Evolutionary conservation across 1,140 invertebrate genomes (phyloP), one percentile per base, ranked within the genome.

Genomic region (Harpegnathos saltator): DNA sequence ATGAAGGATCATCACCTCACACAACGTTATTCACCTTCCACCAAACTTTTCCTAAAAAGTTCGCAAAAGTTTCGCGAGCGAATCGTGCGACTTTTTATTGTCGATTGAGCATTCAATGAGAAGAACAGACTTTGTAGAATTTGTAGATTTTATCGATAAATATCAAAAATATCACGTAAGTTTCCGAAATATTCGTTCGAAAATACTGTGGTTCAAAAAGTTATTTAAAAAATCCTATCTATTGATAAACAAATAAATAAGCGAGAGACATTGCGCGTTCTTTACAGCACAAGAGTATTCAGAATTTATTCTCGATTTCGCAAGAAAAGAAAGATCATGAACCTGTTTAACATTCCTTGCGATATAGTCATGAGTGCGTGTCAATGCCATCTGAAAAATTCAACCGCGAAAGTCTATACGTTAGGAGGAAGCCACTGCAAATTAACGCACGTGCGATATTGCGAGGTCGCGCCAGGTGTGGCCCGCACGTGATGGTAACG

Each of bases 1-100:
- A 85, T 88, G 71, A 54, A 65, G 52, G 58, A 59, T 73, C 61
- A 65, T 88, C 77, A 62, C 38, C 48, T 71, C 59, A 69, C 48
- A 82, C 59, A 58, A 77, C 24, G 52, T 78, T 59, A 54, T 74
- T 65, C 81, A n/a, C 52, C 33, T n/a, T 44, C n/a, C 12, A n/a
- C 24, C 62, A 61, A 33, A n/a, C n/a, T n/a, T 26, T 14, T n/a
- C 17, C 52, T 14, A 80, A 59, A 71, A 48, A 38, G 38, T 58
- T 48, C 52, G 38, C 38, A 44, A 44, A 9, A 44, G 11, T 44
- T 44, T 44, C 38, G 9, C 38, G 0, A 0, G 9, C 38, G 0
- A 44, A 44, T 44, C 38, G 11, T 44, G 3, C 7, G 38, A 44
- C 11, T 11, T 44, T 48, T 33, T 15, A 54, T 52, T 26, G 2